Evolutionary conservation across 2,113 vertebrate species (phyloP).

Genomic region (Brienomyrus brachyistius): DNA sequence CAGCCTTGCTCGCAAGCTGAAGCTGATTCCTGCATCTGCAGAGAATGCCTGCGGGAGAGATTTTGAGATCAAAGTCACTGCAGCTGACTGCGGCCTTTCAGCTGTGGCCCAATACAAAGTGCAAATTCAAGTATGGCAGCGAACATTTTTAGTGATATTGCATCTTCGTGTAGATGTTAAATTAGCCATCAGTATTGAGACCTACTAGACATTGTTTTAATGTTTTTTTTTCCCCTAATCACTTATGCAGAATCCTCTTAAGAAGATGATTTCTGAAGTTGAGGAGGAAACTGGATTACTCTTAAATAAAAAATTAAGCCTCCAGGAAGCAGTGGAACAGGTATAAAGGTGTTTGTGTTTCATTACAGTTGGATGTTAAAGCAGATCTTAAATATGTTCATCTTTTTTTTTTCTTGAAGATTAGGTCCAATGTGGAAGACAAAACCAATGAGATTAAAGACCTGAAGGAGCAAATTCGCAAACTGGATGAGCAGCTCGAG

Average conservation of each 20-base stretch:
- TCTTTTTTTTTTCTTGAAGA: slow-evolving; percentile 31
- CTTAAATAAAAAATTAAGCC: slow-evolving; percentile 50
- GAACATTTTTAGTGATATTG: background rate
- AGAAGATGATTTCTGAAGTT: slow-evolving; percentile 54
- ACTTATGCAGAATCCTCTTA: slow-evolving; percentile 51
- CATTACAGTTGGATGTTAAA: background rate
- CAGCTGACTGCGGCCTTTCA: slow-evolving; percentile 61
- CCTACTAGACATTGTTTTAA: background rate
- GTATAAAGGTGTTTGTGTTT: slow-evolving; percentile 32
- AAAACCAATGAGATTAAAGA: slow-evolving; percentile 61
- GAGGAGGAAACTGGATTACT: slow-evolving; percentile 59
- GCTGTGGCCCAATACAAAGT: slow-evolving; percentile 68
- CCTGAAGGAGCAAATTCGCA: slow-evolving; percentile 60
- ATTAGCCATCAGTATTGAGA: background rate
- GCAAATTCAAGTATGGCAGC: slow-evolving; percentile 70
- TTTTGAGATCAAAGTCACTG: slow-evolving; percentile 78
- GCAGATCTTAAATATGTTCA: background rate
- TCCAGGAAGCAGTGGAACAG: slow-evolving; percentile 61
- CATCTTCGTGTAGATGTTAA: background rate
- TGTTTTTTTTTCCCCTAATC: background rate
- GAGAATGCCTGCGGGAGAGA: slow-evolving; percentile 83
- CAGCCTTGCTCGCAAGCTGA: slow-evolving; percentile 85
- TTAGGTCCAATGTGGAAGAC: slow-evolving; percentile 57
- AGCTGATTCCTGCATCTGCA: slow-evolving; percentile 79
- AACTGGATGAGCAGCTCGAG: slow-evolving; percentile 56